Conservation (phyloP, 2,888 invertebrate species). For the Athalia cordata region DNA sequence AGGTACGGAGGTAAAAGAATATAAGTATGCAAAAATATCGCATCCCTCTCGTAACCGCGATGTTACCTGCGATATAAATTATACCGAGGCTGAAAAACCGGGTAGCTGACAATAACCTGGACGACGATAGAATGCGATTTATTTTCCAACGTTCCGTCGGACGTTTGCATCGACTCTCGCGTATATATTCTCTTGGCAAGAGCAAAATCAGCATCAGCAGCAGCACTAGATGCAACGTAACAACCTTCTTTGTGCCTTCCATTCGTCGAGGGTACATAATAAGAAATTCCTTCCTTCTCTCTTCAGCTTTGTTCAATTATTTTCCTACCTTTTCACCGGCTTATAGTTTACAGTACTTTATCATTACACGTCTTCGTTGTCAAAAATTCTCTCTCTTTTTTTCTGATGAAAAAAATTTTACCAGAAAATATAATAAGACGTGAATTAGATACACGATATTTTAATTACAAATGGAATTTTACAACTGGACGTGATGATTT, state of each 20-base stretch:
- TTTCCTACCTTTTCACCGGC: too few species aligned
- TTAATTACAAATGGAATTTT: too few species aligned
- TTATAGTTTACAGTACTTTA: too few species aligned
- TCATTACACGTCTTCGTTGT: too few species aligned
- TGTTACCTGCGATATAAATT: slow-evolving; percentile 3
- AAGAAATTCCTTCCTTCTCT: background rate
- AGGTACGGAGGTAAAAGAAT: background rate
- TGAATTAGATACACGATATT: background rate
- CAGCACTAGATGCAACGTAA: too few species aligned
- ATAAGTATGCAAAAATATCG: slow-evolving; percentile 18
- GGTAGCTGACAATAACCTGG: slow-evolving; percentile 17
- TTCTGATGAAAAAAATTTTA: background rate
- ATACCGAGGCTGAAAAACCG: background rate
- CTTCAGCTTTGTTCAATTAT: too few species aligned
- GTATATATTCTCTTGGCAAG: background rate
- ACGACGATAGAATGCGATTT: slow-evolving; percentile 34
- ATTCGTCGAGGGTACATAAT: background rate
- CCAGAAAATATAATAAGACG: background rate
- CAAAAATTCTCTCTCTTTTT: too few species aligned
- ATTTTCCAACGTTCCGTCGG: background rate
- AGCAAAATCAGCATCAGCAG: too few species aligned
- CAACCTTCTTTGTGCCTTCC: slow-evolving; percentile 1
- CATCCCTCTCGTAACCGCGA: slow-evolving; percentile 13
- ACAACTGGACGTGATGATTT: background rate
- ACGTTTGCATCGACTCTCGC: slow-evolving; percentile 25